Conservation (phyloP, 2,888 invertebrate genomes). For the Poecilobothrus nobilitatus region DNA sequence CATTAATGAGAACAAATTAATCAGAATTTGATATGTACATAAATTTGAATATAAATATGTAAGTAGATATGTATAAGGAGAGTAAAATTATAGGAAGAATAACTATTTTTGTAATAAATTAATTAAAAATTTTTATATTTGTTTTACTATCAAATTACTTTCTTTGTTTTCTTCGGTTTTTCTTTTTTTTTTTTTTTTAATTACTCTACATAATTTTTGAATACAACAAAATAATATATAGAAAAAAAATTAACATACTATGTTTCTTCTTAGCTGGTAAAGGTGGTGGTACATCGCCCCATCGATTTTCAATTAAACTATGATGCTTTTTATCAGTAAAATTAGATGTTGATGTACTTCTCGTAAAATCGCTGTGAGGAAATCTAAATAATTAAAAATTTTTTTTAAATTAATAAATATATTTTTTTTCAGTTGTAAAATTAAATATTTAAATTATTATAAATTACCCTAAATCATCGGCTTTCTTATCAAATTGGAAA, state of each 20-base stretch:
- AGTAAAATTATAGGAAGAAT: no score
- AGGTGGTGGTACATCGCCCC: constrained; percentile 67
- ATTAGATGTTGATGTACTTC: constrained; percentile 28
- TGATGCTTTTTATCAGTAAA: constrained; percentile 42
- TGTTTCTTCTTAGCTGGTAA: constrained; percentile 88
- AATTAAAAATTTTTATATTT: no score
- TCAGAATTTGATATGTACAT: no score
- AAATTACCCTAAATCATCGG: neutral
- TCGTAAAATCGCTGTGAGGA: constrained; percentile 17
- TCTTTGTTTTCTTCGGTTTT: neutral
- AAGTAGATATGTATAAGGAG: no score
- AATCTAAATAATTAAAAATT: constrained; percentile 1
- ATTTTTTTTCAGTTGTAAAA: neutral
- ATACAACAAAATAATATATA: no score
- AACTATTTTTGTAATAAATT: no score
- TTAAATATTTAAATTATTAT: neutral
- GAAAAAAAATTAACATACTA: constrained; percentile 57
- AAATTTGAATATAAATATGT: no score
- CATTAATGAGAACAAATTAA: no score
- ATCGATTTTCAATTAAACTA: constrained; percentile 39
- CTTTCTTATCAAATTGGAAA: neutral
- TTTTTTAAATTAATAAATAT: no score
- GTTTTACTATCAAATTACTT: neutral
- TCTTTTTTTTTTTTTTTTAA: neutral
- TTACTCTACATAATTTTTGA: neutral